Evolutionary conservation across 2,797 vertebrate species (phyloP).

Genomic region (Masticophis lateralis): DNA sequence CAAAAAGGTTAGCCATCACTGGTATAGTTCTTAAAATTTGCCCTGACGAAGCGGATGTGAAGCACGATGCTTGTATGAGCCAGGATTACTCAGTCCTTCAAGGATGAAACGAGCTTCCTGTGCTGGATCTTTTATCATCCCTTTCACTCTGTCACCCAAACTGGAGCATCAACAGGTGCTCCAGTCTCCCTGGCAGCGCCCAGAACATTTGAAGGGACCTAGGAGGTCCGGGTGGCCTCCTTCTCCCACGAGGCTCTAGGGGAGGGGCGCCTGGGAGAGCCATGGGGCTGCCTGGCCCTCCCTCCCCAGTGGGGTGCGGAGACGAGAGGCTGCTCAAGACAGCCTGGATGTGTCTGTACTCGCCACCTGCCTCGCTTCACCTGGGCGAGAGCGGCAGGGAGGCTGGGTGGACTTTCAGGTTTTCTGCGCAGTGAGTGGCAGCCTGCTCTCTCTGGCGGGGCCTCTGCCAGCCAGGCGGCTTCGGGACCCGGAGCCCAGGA

Average conservation of each 20-base stretch:
- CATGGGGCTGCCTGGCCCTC: neutral
- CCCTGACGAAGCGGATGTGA: neutral
- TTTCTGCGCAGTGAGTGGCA: neutral
- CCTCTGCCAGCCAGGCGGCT: neutral
- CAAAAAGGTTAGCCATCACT: too few relatives aligned
- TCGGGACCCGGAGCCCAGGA: neutral
- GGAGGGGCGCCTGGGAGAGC: too few relatives aligned
- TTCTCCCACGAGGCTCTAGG: neutral
- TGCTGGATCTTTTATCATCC: neutral
- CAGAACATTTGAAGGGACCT: neutral
- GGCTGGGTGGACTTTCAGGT: conserved; percentile 61
- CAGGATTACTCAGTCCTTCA: neutral
- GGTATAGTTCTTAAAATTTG: neutral
- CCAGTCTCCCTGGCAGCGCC: neutral
- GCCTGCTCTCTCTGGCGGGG: neutral
- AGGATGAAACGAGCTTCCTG: neutral
- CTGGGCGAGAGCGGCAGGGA: too few relatives aligned
- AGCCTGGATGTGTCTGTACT: neutral
- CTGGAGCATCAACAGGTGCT: neutral
- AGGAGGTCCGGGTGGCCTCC: neutral
- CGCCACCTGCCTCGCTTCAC: neutral
- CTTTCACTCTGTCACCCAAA: neutral
- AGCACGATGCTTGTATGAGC: neutral
- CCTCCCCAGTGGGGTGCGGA: neutral
- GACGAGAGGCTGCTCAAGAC: neutral